These are phyloP conservation scores for Laupala kohalensis DNA, from an alignment of 1,140 invertebrate genomes.

Conservation along the genomic window DNA sequence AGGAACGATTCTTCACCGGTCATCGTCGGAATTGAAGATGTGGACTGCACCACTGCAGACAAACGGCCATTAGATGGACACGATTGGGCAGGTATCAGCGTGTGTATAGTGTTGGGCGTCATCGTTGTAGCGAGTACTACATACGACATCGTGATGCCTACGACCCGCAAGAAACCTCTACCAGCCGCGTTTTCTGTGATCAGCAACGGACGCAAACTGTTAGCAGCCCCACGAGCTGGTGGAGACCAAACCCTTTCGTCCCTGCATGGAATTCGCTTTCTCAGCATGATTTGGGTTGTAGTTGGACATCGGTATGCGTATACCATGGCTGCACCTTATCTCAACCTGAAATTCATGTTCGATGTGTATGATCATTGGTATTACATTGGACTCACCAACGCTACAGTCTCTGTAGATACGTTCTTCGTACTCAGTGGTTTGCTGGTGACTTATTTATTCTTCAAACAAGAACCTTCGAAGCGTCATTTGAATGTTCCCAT, in stretches of 20 bases:
- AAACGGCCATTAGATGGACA: too few relatives aligned
- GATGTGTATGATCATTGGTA: too few relatives aligned
- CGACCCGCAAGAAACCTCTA: neutral
- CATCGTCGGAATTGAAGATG: too few relatives aligned
- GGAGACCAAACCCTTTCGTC: neutral
- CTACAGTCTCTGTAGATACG: slow-evolving; percentile 32
- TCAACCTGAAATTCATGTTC: too few relatives aligned
- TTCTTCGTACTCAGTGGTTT: slow-evolving; percentile 45
- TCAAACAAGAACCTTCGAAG: slow-evolving; percentile 28
- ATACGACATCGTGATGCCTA: too few relatives aligned
- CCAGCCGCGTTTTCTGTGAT: neutral
- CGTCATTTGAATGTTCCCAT: slow-evolving; percentile 22
- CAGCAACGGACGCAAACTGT: neutral
- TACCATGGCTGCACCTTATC: neutral
- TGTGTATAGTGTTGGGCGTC: too few relatives aligned
- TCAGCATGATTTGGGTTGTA: slow-evolving; percentile 4
- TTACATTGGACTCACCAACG: slow-evolving; percentile 11
- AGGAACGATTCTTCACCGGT: too few relatives aligned
- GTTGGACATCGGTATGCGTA: slow-evolving; percentile 20
- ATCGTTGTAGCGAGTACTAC: too few relatives aligned
- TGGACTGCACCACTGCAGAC: too few relatives aligned
- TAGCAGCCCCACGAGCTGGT: too few relatives aligned
- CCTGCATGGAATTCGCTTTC: slow-evolving; percentile 3
- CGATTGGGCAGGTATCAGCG: too few relatives aligned
- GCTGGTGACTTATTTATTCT: slow-evolving; percentile 38